Evolutionary conservation across 2,888 invertebrate species (phyloP), one percentile per base, ranked within the genome.

Genomic region (Parascotia fuliginaria): DNA sequence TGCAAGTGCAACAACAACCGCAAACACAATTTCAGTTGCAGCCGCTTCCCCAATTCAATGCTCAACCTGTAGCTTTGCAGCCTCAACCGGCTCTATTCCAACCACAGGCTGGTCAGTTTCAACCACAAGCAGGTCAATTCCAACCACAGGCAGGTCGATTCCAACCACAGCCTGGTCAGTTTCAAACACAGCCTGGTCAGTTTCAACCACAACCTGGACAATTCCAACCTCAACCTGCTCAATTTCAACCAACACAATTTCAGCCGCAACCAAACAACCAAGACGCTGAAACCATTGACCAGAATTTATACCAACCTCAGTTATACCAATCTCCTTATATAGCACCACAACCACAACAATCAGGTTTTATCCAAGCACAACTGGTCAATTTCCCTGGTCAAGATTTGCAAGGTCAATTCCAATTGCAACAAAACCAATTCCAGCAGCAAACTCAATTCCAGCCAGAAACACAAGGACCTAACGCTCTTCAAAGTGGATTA

Each of bases 401-500:
- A 55, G 73, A 75, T 69, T 37, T 56, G 4, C 34, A 4, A 19
- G 19, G 19, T 3, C 54, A 43, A 50, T 41, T 39, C 27, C 55
- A 59, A 40, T 40, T 50, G 19, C 58, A 46, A n/a, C 62, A 65
- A 9, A 43, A n/a, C 59, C 63, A 53, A 39, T 60, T 62, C 7
- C 71, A 29, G 7, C 58, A 46, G 11, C 62, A 65, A 53, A 42
- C 40, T 2, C 65, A 64, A 37, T 60, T 62, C 9, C 71, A 67
- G 12, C 55, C 62, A 12, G 60, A 62, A 12, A 67, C 37, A 13
- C 78, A 79, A 60, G 70, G 70, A 0, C 81, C 79, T 46, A 76
- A 76, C 46, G 65, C 77, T 36, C 65, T 85, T 9, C 91, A 91
- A 53, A 90, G 89, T 48, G 91, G 89, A 9, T 41, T 90, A 5